A percentile compares a stretch with the other conserved stretches of the same genome.
Evolutionary conservation across 1,140 invertebrate species (phyloP).

Genomic region (Euwallacea similis): DNA sequence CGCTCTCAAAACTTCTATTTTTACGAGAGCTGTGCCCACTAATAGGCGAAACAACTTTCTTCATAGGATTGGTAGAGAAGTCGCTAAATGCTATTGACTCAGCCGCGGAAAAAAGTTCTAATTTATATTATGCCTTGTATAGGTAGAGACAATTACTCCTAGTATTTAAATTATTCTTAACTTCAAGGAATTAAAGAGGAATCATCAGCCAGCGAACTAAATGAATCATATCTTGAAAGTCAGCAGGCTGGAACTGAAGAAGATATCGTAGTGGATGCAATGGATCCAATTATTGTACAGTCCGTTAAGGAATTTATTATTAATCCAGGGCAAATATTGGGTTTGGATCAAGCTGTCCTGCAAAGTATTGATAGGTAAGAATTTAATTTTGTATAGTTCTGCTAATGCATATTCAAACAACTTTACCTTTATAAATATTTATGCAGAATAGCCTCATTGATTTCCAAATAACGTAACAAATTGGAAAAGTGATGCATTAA

Average conservation of each 20-base stretch:
- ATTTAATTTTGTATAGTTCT: too few species aligned
- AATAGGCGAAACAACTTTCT: too few species aligned
- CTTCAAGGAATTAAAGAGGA: slow-evolving; percentile 65
- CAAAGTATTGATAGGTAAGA: slow-evolving; percentile 77
- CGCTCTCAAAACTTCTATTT: too few species aligned
- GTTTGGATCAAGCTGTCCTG: slow-evolving; percentile 87
- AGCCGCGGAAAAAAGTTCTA: not conserved
- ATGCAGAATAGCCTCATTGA: too few species aligned
- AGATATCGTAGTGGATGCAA: slow-evolving; percentile 78
- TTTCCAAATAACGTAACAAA: too few species aligned
- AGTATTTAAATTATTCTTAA: not conserved
- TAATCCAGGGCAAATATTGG: slow-evolving; percentile 76
- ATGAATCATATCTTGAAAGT: slow-evolving; percentile 52
- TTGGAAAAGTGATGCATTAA: too few species aligned
- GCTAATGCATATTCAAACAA: too few species aligned
- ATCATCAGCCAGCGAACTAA: slow-evolving; percentile 52
- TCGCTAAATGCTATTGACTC: not conserved
- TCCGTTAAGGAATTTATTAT: slow-evolving; percentile 66
- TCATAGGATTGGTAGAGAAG: too few species aligned
- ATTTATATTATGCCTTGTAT: too few species aligned
- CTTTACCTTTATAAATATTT: too few species aligned
- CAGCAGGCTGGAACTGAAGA: slow-evolving; percentile 64
- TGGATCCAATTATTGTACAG: slow-evolving; percentile 60
- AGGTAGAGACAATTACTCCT: not conserved
- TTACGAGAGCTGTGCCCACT: too few species aligned